Evolutionary conservation across 2,797 vertebrate species (phyloP), one percentile per base, ranked within the genome.

Genomic region (Esox masquinongy): DNA sequence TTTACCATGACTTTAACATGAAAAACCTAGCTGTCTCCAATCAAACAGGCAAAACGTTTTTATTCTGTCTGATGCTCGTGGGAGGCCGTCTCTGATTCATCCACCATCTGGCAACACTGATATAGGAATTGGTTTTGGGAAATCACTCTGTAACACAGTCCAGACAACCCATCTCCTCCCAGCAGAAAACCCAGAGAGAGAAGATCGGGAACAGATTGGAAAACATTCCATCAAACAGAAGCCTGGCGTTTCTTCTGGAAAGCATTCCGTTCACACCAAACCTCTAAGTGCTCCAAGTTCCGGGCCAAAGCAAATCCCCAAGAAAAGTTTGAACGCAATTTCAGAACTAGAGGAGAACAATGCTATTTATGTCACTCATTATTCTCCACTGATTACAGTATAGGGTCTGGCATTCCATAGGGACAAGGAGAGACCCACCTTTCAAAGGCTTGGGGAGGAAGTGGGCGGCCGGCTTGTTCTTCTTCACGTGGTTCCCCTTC

Each of bases 401-500:
- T 9, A 56, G 51, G 31, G 24, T 5, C 15, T 19, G 34, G 6
- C 16, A 12, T 7, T n/a, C 6, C 5, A 5, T 5, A 64, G n/a
- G 12, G 5, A 12, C 49, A 59, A 26, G 26, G 6, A 14, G 26
- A 29, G 39, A 2, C 84, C 91, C 91, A 99, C 98, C 98, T 96
- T 99, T 99, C 80, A 99, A 94, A 88, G 98, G 98, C 94, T 99
- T 99, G 88, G 98, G 98, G 87, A 99, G 97, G 91, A 99, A 99
- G 89, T 99, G 98, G 84, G 97, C 98, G 75, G 98, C 97, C 83
- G 98, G 97, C 88, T 99, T 99, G 82, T 99, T 99, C 92, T 99
- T 99, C 94, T 99, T 99, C 82, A 99, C 98, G 0, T 99, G 98
- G 87, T 99, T 99, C 82, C 97, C 98, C 94, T 99, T 99, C 98